Evolutionary conservation across 1,140 invertebrate species (phyloP).

Genomic region (Spodoptera frugiperda): DNA sequence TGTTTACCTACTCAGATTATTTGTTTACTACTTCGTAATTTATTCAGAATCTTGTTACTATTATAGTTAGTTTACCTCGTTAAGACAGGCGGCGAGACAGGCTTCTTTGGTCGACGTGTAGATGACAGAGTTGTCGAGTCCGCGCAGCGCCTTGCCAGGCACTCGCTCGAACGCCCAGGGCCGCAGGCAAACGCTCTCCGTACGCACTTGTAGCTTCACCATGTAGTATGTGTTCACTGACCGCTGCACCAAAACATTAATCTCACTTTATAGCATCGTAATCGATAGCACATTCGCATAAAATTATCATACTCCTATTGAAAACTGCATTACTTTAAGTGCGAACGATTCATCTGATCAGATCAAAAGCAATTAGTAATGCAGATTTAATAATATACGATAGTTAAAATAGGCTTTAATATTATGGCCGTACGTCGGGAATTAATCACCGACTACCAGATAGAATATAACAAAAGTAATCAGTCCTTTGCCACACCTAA

Average conservation of each 20-base stretch:
- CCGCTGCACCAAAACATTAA: slow-evolving; percentile 83
- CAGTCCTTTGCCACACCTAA: background rate
- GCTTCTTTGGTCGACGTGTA: slow-evolving; percentile 97
- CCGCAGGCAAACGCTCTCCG: slow-evolving; percentile 95
- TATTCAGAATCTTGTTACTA: background rate
- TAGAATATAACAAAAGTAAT: no score
- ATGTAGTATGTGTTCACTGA: slow-evolving; percentile 98
- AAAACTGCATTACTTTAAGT: background rate
- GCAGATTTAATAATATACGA: no score
- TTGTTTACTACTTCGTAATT: no score
- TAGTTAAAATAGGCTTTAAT: no score
- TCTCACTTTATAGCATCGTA: slow-evolving; percentile 34
- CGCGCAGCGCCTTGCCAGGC: slow-evolving; percentile 96
- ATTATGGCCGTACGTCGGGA: no score
- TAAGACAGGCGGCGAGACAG: slow-evolving; percentile 96
- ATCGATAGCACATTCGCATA: slow-evolving; percentile 39
- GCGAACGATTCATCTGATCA: slow-evolving; percentile 9
- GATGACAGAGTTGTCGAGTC: slow-evolving; percentile 95
- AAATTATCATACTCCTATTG: slow-evolving; percentile 34
- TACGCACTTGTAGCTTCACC: slow-evolving; percentile 96
- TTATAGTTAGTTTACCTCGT: slow-evolving; percentile 89
- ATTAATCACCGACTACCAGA: no score
- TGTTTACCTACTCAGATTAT: no score
- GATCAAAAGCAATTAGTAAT: no score
- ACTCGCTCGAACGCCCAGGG: slow-evolving; percentile 97